Evolutionary conservation across 2,797 vertebrate species (phyloP), one percentile per base, ranked within the genome.

Genomic region (Poecilia velifera): DNA sequence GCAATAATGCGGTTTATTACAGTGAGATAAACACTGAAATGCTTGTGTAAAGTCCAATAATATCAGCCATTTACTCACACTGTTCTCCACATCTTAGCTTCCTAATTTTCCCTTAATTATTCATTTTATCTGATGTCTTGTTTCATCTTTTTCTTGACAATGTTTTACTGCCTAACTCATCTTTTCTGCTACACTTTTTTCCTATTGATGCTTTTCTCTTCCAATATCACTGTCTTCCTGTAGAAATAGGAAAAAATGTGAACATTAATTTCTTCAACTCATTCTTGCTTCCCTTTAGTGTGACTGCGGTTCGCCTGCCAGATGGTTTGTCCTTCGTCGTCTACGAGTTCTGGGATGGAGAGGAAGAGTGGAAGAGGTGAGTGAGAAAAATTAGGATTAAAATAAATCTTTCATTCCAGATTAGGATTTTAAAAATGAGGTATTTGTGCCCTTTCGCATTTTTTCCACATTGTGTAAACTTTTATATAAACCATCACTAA

Each of bases 321-420:
- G 98, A 99, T 0, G 97, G 97, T 31, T 88, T 97, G 84, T 98
- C 97, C 90, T 99, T 99, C 28, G 97, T 99, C 2, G 59, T 99
- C 86, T 99, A 99, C 0, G 98, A 99, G 93, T 99, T 99, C 95
- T 99, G 98, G 98, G 98, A 98, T 78, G 97, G 97, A 0, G 97
- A 99, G 81, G 97, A 97, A 53, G 97, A 97, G 78, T 99, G 98
- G 98, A 99, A 98, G 92, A 97, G 97, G 98, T 99, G 89, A 90
- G 91, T 82, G 53, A 71, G 22, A 51, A 74, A 57, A 74, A 51
- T 22, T n/a, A 3, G 36, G 10, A 14, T 39, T 43, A 45, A 70
- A 70, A 45, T 43, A 16, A 53, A 53, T 53, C 7, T 70, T 70
- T 41, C 36, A 5, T 41, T 70, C 10, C 39, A 66, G 20, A 39